These are phyloP conservation scores for Oasisia sp. DNA, from an alignment of 2,888 invertebrate genomes.

Conservation along the genomic window DNA sequence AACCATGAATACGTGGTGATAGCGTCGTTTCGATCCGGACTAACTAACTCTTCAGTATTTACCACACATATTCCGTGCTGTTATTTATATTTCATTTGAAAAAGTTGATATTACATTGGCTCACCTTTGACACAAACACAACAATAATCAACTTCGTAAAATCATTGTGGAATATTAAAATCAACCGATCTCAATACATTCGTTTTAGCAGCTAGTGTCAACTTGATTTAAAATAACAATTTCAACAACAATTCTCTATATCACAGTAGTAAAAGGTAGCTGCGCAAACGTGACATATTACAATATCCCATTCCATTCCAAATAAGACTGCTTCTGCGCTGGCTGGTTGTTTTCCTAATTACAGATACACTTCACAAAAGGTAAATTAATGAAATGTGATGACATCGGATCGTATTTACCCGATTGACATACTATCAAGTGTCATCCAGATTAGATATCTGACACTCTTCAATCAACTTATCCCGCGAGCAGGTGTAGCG, in stretches of 20 bases:
- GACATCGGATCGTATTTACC: not conserved
- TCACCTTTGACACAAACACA: too few species aligned
- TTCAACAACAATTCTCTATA: not conserved
- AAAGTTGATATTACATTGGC: too few species aligned
- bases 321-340: not conserved
- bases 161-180: too few species aligned
- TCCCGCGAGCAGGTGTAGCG: not conserved
- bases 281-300: not conserved
- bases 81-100: too few species aligned
- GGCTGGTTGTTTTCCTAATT: not conserved
- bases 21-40: too few species aligned
- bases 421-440: not conserved
- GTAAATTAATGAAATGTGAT: not conserved
- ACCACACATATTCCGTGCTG: too few species aligned
- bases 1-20: too few species aligned
- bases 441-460: constrained; percentile 8
- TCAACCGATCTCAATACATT: too few species aligned
- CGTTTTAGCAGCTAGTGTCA: too few species aligned
- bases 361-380: not conserved
- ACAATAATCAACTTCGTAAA: too few species aligned
- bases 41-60: too few species aligned
- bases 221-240: too few species aligned
- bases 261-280: not conserved
- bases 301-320: not conserved
- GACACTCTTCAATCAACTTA: not conserved